Evolutionary conservation across 1,140 invertebrate genomes (phyloP).

Genomic region (Cherax quadricarinatus): DNA sequence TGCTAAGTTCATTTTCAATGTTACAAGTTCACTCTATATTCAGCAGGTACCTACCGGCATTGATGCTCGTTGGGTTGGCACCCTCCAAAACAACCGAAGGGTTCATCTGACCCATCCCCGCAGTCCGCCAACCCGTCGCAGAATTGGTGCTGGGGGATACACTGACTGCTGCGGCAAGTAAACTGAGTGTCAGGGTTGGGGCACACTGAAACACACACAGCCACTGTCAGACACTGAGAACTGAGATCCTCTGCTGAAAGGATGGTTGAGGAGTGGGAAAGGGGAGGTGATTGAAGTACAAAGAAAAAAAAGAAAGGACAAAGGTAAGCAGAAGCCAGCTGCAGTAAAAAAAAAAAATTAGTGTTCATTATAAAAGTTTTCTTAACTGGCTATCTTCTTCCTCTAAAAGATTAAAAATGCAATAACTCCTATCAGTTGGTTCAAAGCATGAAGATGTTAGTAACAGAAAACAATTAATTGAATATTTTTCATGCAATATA

Average conservation of each 20-base stretch:
- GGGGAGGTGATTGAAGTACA: neutral
- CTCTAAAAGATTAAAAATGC: neutral
- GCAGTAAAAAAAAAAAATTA: neutral
- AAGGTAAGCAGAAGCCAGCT: slow-evolving; percentile 40
- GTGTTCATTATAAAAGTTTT: neutral
- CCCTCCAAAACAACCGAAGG: slow-evolving; percentile 79
- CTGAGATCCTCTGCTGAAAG: slow-evolving; percentile 30
- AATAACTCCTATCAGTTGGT: neutral
- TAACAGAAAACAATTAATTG: slow-evolving; percentile 23
- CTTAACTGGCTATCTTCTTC: slow-evolving; percentile 44
- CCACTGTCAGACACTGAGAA: slow-evolving; percentile 73
- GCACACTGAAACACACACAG: slow-evolving; percentile 74
- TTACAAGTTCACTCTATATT: too few relatives aligned
- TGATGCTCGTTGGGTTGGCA: slow-evolving; percentile 83
- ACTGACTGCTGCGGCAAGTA: slow-evolving; percentile 84
- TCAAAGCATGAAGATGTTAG: slow-evolving; percentile 58
- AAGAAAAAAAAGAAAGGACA: neutral
- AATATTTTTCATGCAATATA: slow-evolving; percentile 33
- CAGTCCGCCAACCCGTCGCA: slow-evolving; percentile 87
- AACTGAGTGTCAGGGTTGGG: slow-evolving; percentile 77
- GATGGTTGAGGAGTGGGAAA: slow-evolving; percentile 27
- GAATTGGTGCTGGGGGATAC: slow-evolving; percentile 81
- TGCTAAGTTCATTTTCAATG: too few relatives aligned
- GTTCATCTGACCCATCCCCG: slow-evolving; percentile 82
- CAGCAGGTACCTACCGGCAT: slow-evolving; percentile 79